phyloP scores from a whole-genome alignment of 2,888 invertebrate species.

The Nephrotoma appendiculata region DNA sequence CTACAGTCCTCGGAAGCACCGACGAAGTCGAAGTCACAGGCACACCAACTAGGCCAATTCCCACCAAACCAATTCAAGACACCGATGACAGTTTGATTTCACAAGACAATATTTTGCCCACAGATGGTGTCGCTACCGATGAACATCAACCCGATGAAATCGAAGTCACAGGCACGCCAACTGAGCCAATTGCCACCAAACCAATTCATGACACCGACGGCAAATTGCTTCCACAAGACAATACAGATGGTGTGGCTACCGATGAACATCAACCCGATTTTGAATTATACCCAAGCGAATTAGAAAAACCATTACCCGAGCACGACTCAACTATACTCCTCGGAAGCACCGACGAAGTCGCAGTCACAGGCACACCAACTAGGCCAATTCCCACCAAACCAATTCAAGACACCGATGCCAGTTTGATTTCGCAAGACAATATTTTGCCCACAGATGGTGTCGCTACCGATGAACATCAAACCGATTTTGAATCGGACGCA shows the following conservation, averaged over 20 bases:
- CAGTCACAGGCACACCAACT: neutral
- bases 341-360: neutral
- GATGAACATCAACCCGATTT: neutral
- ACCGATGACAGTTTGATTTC: neutral
- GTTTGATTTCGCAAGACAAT: too few relatives aligned
- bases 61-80: neutral
- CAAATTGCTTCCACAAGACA: neutral
- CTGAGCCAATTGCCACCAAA: too few relatives aligned
- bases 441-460: neutral
- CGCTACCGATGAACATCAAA: neutral
- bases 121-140: neutral
- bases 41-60: neutral
- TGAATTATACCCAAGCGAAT: neutral
- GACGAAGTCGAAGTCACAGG: neutral
- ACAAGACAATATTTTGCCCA: neutral
- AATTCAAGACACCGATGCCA: neutral
- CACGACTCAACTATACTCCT: neutral
- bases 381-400: neutral
- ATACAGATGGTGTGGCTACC: neutral
- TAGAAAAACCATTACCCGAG: neutral
- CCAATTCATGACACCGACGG: neutral
- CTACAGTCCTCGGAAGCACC: neutral
- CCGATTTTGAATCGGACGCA: neutral
- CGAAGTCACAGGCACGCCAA: too few relatives aligned
- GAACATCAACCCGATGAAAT: neutral